Evolutionary conservation across 2,113 vertebrate genomes (phyloP).

Genomic region (Psettodes erumei): DNA sequence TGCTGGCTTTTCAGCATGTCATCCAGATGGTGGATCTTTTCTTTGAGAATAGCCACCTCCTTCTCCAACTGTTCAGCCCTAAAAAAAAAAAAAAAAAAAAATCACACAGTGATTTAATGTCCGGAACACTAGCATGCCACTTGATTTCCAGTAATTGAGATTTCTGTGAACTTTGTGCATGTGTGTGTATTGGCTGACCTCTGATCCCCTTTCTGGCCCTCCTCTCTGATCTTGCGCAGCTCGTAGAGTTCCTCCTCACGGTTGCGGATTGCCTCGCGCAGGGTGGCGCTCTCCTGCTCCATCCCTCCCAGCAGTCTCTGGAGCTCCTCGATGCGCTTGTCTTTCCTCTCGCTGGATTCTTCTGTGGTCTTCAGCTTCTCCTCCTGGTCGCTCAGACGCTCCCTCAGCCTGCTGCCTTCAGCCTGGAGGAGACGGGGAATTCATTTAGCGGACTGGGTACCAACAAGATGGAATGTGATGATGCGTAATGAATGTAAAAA

Average conservation of each 20-base stretch:
- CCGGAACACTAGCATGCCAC: neutral
- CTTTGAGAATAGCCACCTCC: conserved; percentile 89
- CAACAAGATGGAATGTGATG: too few species aligned
- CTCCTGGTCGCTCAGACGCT: conserved; percentile 78
- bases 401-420: conserved; percentile 82
- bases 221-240: conserved; percentile 79
- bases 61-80: conserved; percentile 89
- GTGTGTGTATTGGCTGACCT: conserved; percentile 81
- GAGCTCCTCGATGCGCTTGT: conserved; percentile 85
- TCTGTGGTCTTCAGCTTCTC: conserved; percentile 80
- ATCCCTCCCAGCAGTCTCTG: conserved; percentile 87
- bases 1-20: conserved; percentile 98
- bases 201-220: conserved; percentile 78
- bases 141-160: neutral
- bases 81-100: conserved; percentile 59
- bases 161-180: neutral
- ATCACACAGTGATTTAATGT: conserved; percentile 16
- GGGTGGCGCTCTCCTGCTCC: conserved; percentile 88
- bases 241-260: conserved; percentile 85
- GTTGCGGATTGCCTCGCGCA: conserved; percentile 83
- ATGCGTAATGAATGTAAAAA: too few species aligned
- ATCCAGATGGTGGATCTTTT: conserved; percentile 95
- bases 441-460: too few species aligned
- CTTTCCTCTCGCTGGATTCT: conserved; percentile 75
- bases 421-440: conserved; percentile 72